Percentiles rank a stretch among this genome's conserved stretches.
Evolutionary conservation across 2,113 vertebrate species (phyloP).

Genomic region (Tyrannus savana): DNA sequence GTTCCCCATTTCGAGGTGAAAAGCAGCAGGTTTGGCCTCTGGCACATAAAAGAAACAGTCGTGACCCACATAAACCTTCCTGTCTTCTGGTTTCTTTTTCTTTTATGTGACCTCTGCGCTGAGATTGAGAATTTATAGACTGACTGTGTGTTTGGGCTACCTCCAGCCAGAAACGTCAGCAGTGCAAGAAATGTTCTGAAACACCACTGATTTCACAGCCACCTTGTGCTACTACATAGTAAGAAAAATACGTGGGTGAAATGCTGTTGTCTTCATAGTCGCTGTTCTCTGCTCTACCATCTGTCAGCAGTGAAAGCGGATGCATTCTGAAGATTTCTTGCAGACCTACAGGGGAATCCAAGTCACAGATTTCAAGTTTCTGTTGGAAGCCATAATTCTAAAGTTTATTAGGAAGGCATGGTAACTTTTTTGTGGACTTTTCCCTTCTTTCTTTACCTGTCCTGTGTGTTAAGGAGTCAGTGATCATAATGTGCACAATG

Average conservation of each 20-base stretch:
- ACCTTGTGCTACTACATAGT: background rate
- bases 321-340: background rate
- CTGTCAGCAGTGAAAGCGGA: background rate
- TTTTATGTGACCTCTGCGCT: background rate
- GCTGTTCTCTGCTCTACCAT: background rate
- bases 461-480: background rate
- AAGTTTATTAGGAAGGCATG: background rate
- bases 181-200: background rate
- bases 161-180: background rate
- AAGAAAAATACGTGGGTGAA: background rate
- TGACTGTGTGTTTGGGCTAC: background rate
- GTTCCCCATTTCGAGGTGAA: background rate
- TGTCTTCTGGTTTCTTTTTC: background rate
- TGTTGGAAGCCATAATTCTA: background rate
- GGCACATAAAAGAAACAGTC: background rate
- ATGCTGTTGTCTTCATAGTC: background rate
- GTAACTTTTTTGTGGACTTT: background rate
- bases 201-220: background rate
- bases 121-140: background rate
- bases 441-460: background rate
- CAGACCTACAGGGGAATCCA: background rate
- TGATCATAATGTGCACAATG: rapidly evolving
- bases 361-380: background rate
- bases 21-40: background rate
- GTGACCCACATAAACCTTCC: background rate